phyloP scores from a whole-genome alignment of 2,797 vertebrate genomes.

The Setipinna tenuifilis region DNA sequence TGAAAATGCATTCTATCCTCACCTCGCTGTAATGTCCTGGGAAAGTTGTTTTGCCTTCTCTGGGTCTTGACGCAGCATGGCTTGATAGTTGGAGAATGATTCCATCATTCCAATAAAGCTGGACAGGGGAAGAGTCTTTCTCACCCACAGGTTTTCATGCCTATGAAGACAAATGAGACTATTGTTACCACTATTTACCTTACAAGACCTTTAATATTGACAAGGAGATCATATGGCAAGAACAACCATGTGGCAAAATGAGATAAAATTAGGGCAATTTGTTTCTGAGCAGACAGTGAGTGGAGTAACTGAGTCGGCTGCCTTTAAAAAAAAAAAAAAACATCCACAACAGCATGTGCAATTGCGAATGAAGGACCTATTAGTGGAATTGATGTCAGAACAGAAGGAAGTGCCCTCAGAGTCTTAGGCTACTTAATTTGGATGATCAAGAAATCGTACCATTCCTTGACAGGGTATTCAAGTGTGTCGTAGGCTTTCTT shows the following conservation, averaged over 20 bases:
- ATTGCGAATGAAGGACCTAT: too few relatives aligned
- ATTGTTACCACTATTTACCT: not conserved
- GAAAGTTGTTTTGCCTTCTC: constrained; percentile 71
- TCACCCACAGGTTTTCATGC: constrained; percentile 69
- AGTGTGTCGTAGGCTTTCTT: constrained; percentile 71
- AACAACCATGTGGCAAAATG: not conserved
- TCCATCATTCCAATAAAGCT: constrained; percentile 75
- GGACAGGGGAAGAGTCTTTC: constrained; percentile 67
- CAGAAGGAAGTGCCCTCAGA: too few relatives aligned
- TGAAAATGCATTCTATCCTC: not conserved
- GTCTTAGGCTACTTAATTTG: too few relatives aligned
- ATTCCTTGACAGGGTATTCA: too few relatives aligned
- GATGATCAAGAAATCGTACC: too few relatives aligned
- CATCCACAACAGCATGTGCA: too few relatives aligned
- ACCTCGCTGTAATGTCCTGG: constrained; percentile 66
- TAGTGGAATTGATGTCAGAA: too few relatives aligned
- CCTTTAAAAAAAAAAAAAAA: too few relatives aligned
- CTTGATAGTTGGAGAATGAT: constrained; percentile 76
- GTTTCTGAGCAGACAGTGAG: not conserved
- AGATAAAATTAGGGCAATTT: not conserved
- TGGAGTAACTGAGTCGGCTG: too few relatives aligned
- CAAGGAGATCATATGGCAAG: not conserved
- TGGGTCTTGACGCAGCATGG: constrained; percentile 64
- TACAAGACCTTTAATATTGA: not conserved
- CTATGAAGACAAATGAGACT: constrained; percentile 54